Percentiles rank a stretch among this genome's conserved stretches.
Conservation (phyloP, 2,113 vertebrate species). For the Platycercus adscitus region DNA sequence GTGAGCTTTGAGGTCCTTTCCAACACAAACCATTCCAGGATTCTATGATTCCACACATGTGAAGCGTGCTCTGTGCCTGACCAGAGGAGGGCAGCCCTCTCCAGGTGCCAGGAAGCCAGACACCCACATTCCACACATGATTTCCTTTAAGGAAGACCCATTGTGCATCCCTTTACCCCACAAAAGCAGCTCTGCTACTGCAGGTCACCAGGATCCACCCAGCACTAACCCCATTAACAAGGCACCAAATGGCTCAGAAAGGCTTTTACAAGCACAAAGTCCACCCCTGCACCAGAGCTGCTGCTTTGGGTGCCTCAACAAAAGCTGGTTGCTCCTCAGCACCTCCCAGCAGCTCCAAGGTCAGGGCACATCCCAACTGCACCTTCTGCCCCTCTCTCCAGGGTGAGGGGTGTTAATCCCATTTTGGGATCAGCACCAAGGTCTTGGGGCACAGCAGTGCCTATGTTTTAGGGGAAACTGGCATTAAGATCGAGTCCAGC, state of each 20-base stretch:
- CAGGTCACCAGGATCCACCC: background rate
- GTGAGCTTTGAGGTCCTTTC: background rate
- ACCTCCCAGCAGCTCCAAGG: fast-evolving
- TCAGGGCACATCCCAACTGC: background rate
- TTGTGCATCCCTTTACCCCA: fast-evolving
- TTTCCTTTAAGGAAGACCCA: background rate
- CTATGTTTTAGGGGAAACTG: background rate
- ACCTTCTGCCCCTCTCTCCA: background rate
- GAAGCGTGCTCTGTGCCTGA: fast-evolving
- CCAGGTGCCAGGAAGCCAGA: fast-evolving
- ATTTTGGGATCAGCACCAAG: background rate
- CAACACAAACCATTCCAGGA: background rate
- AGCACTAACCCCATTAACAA: fast-evolving
- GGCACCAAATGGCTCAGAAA: fast-evolving
- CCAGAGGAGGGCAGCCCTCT: background rate
- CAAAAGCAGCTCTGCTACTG: background rate
- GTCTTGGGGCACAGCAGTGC: fast-evolving
- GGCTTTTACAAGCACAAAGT: background rate
- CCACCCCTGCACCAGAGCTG: fast-evolving
- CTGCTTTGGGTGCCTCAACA: background rate
- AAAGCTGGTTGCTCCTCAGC: background rate
- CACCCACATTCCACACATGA: fast-evolving
- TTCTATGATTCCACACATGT: background rate
- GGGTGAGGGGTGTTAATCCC: background rate
- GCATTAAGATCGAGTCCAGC: background rate